phyloP scores from a whole-genome alignment of 2,888 invertebrate genomes.

The Barypeithes pellucidus region DNA sequence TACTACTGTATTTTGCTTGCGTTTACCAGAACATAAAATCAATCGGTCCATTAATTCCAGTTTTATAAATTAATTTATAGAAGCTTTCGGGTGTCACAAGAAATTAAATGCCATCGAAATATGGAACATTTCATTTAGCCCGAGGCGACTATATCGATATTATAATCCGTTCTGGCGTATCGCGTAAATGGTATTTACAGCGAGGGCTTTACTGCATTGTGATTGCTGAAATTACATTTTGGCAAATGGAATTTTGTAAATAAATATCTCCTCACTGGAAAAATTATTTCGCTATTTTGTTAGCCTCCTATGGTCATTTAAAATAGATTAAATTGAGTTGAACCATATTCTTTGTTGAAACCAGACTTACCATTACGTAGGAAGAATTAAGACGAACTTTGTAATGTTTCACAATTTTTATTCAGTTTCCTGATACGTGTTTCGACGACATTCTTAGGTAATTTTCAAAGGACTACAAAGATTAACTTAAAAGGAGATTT shows the following conservation, averaged over 20 bases:
- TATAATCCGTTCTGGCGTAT: conserved; percentile 17
- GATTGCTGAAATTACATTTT: conserved; percentile 1
- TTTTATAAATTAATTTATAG: conserved; percentile 5
- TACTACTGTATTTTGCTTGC: no score
- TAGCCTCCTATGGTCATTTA: no score
- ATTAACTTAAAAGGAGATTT: no score
- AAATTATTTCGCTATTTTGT: no score
- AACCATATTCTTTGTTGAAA: no score
- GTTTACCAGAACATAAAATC: conserved; percentile 2
- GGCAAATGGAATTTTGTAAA: conserved; percentile 1
- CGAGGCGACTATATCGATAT: conserved; percentile 14
- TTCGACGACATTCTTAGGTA: no score
- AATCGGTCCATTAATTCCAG: not conserved
- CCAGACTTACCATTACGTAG: no score
- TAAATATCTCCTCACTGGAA: not conserved
- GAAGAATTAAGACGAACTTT: no score
- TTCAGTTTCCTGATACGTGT: no score
- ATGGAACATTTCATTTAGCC: conserved; percentile 12
- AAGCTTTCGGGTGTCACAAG: conserved; percentile 10
- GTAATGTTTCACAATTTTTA: no score
- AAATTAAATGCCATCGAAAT: conserved; percentile 21
- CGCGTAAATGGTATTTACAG: not conserved
- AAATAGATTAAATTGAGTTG: no score
- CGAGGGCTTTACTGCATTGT: conserved; percentile 4
- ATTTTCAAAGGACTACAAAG: no score